phyloP scores from a whole-genome alignment of 2,797 vertebrate species.

The Leuciscus waleckii region DNA sequence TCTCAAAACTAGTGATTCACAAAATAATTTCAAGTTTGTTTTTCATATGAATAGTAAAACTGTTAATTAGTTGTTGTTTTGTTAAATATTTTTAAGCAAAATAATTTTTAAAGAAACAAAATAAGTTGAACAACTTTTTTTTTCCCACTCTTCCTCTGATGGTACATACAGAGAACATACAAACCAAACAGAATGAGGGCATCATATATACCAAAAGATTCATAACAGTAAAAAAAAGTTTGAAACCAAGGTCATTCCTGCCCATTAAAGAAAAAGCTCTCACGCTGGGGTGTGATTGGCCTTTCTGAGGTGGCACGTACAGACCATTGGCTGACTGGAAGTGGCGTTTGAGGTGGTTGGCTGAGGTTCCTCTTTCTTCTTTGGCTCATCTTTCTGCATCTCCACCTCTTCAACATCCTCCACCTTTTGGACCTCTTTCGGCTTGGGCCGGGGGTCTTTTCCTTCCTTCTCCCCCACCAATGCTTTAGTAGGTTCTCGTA shows the following conservation, averaged over 20 bases:
- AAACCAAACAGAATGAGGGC: neutral
- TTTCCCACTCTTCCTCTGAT: neutral
- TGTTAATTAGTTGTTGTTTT: neutral
- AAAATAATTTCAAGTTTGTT: conserved; percentile 32
- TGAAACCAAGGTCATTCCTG: neutral
- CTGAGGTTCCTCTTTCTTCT: conserved; percentile 71
- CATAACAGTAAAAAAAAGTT: neutral
- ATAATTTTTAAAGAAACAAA: neutral
- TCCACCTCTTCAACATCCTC: conserved; percentile 63
- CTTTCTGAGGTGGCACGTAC: conserved; percentile 81
- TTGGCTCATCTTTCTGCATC: conserved; percentile 64
- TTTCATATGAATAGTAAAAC: neutral
- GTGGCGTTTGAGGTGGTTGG: conserved; percentile 64
- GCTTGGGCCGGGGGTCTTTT: conserved; percentile 70
- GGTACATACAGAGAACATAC: neutral
- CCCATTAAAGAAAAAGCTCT: neutral
- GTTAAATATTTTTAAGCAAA: neutral
- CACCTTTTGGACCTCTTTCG: conserved; percentile 69
- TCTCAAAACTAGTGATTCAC: neutral
- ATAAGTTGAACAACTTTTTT: neutral
- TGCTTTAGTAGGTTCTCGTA: conserved; percentile 81
- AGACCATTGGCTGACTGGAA: conserved; percentile 67
- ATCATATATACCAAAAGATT: conserved; percentile 5
- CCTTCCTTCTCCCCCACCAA: conserved; percentile 76
- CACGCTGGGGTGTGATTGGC: conserved; percentile 65